Base-by-base conservation (phyloP, 2,888 invertebrate genomes). In the Drosophila greeni region DNA sequence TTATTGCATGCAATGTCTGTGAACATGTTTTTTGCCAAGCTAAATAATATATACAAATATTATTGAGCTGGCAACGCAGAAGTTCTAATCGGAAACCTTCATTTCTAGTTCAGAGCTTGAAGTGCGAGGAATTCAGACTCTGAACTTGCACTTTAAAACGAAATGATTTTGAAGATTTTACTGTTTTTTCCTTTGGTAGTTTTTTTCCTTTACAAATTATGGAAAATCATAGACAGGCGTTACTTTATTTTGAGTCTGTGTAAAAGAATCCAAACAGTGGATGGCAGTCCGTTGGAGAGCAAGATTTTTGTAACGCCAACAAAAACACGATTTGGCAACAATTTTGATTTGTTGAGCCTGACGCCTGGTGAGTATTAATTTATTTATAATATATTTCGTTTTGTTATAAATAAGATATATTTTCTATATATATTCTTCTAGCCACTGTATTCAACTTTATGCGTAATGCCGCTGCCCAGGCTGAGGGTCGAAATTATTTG, bases 401-500 rank as follows among this genome's bases (percentile, higher is more conserved):
- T 6, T 12, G 6, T 18, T 18, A 18, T 18, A 7, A 26, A 26
- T 0, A 47, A 20, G 1, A 2, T 6, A n/a, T 26, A 42, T n/a
- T 5, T 23, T 3, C 5, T 0, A n/a, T n/a, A 2, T 6, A n/a
- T 26, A 42, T n/a, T 5, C 16, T 3, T 6, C 0, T 26, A 87
- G 87, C 76, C 18, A 68, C 42, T 5, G 14, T 85, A 0, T 87
- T 87, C 20, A 55, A 52, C 8, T 86, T 51, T 61, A 55, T 66
- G 6, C 72, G 85, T 1, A 52, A 69, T 14, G 62, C 78, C 9
- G 34, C 49, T 20, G 34, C 36, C 2, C 11, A 57, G 2, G 36
- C 86, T 0, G 54, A 68, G 2, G 86, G 85, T 0, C 89, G 88
- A 70, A 70, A 85, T 69, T 66, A 64, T 87, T 4, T 91, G 82